These are phyloP conservation scores for Eudorcas thomsonii DNA, from an alignment of 2,113 vertebrate species.

Conservation along the genomic window DNA sequence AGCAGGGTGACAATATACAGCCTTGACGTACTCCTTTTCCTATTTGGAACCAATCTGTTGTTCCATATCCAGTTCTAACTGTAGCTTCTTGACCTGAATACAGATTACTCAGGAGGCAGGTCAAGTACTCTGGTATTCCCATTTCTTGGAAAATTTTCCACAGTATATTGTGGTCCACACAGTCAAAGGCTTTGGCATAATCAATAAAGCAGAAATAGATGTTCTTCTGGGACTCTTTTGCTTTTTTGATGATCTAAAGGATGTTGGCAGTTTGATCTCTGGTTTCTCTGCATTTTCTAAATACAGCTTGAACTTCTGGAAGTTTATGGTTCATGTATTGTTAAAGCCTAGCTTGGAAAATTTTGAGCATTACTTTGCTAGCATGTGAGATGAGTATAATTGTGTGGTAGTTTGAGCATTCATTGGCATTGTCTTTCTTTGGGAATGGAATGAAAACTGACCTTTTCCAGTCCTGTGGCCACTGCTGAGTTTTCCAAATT, in stretches of 20 bases:
- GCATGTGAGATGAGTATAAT: neutral
- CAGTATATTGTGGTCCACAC: neutral
- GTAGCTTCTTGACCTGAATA: neutral
- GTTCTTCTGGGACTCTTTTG: neutral
- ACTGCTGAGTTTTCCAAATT: neutral
- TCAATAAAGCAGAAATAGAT: neutral
- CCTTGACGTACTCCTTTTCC: neutral
- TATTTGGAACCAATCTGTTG: neutral
- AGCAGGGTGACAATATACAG: neutral
- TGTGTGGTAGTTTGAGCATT: neutral
- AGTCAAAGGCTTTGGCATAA: neutral
- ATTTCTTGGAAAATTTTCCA: neutral
- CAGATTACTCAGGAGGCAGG: neutral
- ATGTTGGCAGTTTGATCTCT: neutral
- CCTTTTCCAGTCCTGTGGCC: neutral
- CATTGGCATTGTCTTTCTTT: neutral
- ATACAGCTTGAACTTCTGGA: neutral
- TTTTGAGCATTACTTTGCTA: neutral
- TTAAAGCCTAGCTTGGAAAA: neutral
- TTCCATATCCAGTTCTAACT: neutral
- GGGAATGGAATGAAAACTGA: neutral
- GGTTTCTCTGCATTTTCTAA: neutral
- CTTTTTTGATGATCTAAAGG: accelerated
- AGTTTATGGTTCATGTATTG: neutral
- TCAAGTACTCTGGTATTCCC: neutral